phyloP scores from a whole-genome alignment of 2,888 invertebrate species.

The Papilio protenor region DNA sequence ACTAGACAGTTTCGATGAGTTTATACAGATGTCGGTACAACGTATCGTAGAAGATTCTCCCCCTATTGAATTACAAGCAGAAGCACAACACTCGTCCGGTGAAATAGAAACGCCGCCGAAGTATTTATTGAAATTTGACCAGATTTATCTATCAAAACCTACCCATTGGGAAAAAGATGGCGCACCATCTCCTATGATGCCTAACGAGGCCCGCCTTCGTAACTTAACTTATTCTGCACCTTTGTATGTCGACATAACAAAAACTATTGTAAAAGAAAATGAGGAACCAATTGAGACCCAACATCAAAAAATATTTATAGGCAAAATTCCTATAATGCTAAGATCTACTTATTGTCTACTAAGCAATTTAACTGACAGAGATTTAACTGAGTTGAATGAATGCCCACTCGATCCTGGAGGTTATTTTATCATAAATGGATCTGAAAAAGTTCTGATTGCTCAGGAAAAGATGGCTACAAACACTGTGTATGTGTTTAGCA shows the following conservation, averaged over 20 bases:
- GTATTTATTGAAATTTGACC: slow-evolving; percentile 98
- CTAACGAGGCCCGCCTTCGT: slow-evolving; percentile 98
- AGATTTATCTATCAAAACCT: slow-evolving; percentile 99
- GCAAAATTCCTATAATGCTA: slow-evolving; percentile 99
- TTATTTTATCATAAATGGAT: slow-evolving; percentile 99
- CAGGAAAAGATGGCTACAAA: slow-evolving; percentile 99
- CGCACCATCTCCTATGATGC: slow-evolving; percentile 99
- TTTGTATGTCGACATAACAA: slow-evolving; percentile 99
- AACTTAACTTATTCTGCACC: slow-evolving; percentile 99
- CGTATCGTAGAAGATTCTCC: slow-evolving; percentile 99
- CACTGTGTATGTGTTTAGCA: slow-evolving; percentile 99
- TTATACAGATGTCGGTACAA: slow-evolving; percentile 99
- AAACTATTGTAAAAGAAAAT: slow-evolving; percentile 96
- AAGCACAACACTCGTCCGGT: slow-evolving; percentile 98
- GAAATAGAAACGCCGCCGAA: slow-evolving; percentile 96
- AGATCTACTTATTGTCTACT: slow-evolving; percentile 98
- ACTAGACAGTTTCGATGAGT: slow-evolving; percentile 99
- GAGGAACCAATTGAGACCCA: slow-evolving; percentile 94
- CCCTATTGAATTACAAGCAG: slow-evolving; percentile 98
- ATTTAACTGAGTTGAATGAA: slow-evolving; percentile 99
- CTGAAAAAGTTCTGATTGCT: slow-evolving; percentile 99
- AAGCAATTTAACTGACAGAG: slow-evolving; percentile 98
- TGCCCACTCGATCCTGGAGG: slow-evolving; percentile 99
- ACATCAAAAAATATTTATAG: slow-evolving; percentile 90
- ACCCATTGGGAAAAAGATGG: slow-evolving; percentile 99